phyloP scores from a whole-genome alignment of 2,888 invertebrate species.

The Zeuzera pyrina region DNA sequence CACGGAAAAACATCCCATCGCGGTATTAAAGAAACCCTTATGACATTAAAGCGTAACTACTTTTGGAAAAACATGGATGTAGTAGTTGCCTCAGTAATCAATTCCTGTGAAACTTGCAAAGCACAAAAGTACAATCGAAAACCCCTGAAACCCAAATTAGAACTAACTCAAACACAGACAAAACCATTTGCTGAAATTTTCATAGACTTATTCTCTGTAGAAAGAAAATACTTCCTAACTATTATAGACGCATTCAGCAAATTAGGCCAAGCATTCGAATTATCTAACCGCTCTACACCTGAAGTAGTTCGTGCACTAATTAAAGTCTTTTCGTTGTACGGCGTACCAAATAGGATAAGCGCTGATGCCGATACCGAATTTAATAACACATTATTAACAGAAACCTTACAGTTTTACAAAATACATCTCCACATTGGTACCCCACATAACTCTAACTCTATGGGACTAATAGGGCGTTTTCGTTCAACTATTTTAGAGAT shows the following conservation, averaged over 20 bases:
- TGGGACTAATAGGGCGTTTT: no score
- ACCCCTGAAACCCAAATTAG: not conserved
- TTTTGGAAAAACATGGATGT: not conserved
- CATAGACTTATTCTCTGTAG: not conserved
- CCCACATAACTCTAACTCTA: no score
- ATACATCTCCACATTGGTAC: no score
- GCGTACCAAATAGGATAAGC: no score
- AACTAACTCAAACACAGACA: not conserved
- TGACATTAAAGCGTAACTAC: not conserved
- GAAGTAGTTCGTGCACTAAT: not conserved
- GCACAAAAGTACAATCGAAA: not conserved
- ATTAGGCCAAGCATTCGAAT: not conserved
- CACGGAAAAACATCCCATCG: conserved; percentile 7
- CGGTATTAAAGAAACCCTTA: conserved; percentile 4
- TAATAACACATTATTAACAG: no score
- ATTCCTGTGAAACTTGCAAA: not conserved
- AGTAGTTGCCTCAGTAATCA: not conserved
- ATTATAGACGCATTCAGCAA: not conserved
- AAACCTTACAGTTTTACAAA: no score
- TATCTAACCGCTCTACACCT: not conserved
- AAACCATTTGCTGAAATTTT: not conserved
- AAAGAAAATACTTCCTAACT: not conserved
- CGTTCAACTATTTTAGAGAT: no score
- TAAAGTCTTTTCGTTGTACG: not conserved
- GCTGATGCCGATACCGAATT: no score